Evolutionary conservation across 2,888 invertebrate genomes (phyloP), one percentile per base, ranked within the genome.

Genomic region (Drosophila ezoana): DNA sequence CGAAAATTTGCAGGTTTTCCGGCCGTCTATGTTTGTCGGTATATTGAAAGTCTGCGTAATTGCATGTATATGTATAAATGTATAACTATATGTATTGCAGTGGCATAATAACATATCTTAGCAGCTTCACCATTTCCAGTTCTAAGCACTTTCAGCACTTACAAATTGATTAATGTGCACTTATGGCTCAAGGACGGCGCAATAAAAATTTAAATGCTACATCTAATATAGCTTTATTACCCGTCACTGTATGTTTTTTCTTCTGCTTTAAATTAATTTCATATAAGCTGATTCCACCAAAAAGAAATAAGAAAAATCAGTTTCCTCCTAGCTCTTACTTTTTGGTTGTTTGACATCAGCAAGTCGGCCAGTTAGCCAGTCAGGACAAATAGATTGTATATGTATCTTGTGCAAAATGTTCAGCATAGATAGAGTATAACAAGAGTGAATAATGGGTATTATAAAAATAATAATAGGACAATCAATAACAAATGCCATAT

Each of bases 401-500:
- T 20, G 4, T 20, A 5, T 20, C 20, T 35, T n/a, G 14, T n/a
- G 18, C 13, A 18, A 43, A 43, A 43, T 40, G 40, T 16, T 16
- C 0, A 16, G 16, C 40, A 14, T 23, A 0, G 8, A 6, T 23
- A 23, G 2, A 23, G 23, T 8, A 6, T 6, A 23, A 8, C 6
- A 9, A 18, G 28, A 32, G 14, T 43, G 40, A 40, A 41, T 23
- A 20, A 43, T 41, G 52, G 52, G 40, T 13, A 40, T 3, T 14
- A 35, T n/a, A 4, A 33, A 62, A 37, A 45, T 41, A 57, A 58
- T 51, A 77, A 70, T 70, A 73, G 69, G 64, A 58, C 65, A 69
- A 60, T 69, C 68, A 67, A 80, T 72, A 80, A 59, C 32, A 43
- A 56, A 64, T 54, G 62, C 61, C 40, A 83, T 62, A 69, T 67